A percentile compares a stretch with the other conserved stretches of the same genome.
Conservation (phyloP, 2,888 invertebrate species). For the Pyrrhosoma nymphula region DNA sequence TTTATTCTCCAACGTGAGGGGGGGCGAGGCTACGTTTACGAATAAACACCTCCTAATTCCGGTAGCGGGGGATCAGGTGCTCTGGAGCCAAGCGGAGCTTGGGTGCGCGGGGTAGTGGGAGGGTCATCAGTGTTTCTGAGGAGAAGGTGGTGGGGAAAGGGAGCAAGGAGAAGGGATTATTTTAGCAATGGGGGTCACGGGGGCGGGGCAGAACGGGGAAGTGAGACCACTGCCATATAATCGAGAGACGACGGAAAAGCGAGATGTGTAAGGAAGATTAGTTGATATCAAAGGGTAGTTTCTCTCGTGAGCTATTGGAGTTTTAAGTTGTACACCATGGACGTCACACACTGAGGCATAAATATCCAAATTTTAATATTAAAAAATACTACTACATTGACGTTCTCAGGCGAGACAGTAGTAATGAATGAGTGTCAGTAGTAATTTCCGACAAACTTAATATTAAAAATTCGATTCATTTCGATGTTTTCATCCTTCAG, state of each 20-base stretch:
- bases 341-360: no score
- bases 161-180: neutral
- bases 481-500: no score
- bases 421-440: no score
- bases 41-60: slow-evolving; percentile 5
- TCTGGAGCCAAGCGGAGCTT: neutral
- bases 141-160: neutral
- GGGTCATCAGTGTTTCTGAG: neutral
- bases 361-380: no score
- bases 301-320: no score
- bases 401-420: no score
- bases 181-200: neutral
- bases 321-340: no score
- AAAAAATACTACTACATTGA: no score
- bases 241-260: neutral
- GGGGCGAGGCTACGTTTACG: neutral
- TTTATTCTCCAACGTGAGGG: neutral
- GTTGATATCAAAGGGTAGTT: no score
- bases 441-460: no score
- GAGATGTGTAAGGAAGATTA: neutral
- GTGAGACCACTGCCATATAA: neutral
- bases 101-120: neutral
- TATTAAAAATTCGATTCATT: no score
- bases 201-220: neutral
- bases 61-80: neutral